These are phyloP conservation scores for Tillus elongatus DNA, from an alignment of 2,888 invertebrate species.

Conservation along the genomic window DNA sequence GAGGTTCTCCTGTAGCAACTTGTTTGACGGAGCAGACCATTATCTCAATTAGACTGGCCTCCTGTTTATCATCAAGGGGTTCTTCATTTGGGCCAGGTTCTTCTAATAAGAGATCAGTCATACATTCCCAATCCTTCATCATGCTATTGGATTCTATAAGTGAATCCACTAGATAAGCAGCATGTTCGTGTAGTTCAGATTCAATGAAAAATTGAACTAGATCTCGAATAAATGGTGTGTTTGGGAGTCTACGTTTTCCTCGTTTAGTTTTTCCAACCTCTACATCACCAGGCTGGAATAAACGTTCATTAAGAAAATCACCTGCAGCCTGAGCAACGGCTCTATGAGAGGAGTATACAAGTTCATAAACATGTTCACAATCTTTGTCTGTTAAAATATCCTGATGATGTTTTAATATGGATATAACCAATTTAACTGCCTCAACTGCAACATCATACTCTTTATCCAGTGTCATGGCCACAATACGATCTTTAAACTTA, in stretches of 20 bases:
- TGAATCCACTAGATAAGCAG: constrained; percentile 96
- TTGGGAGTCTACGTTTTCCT: constrained; percentile 76
- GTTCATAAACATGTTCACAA: constrained; percentile 97
- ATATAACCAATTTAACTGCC: constrained; percentile 89
- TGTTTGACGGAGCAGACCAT: constrained; percentile 98
- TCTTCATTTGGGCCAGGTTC: constrained; percentile 90
- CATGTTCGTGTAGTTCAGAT: constrained; percentile 94
- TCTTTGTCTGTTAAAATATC: constrained; percentile 95
- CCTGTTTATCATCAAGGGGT: constrained; percentile 87
- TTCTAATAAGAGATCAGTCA: constrained; percentile 94
- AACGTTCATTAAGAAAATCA: constrained; percentile 93
- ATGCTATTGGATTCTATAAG: constrained; percentile 96
- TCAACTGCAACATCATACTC: constrained; percentile 97
- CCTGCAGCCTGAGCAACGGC: constrained; percentile 95
- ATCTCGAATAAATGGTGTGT: constrained; percentile 92
- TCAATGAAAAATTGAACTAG: constrained; percentile 98
- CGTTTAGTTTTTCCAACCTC: constrained; percentile 68
- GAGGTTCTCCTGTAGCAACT: constrained; percentile 91
- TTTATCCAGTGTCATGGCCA: constrained; percentile 97
- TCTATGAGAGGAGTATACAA: constrained; percentile 95
- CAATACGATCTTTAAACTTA: constrained; percentile 98
- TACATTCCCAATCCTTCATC: constrained; percentile 99
- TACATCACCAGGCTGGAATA: constrained; percentile 74
- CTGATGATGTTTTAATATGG: constrained; percentile 80
- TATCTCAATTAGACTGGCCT: constrained; percentile 91